These are phyloP conservation scores for Coluber constrictor DNA, from an alignment of 2,797 vertebrate species.

Conservation along the genomic window DNA sequence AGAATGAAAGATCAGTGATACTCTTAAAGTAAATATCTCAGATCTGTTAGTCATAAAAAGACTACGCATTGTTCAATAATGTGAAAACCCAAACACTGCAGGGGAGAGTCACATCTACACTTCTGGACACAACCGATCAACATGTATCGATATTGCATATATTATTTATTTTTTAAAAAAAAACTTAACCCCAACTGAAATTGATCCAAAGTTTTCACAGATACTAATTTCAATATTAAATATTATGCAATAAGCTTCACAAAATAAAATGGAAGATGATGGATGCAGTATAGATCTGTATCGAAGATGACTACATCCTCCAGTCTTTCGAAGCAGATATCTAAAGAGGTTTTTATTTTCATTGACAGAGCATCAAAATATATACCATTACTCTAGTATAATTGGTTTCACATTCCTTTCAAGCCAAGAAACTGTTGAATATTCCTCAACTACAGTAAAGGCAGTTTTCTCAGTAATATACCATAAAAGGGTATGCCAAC, in stretches of 20 bases:
- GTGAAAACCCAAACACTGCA: background rate
- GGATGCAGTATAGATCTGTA: background rate
- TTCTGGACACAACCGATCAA: accelerated
- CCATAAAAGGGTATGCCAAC: background rate
- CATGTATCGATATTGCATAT: background rate
- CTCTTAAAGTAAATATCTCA: constrained; percentile 11
- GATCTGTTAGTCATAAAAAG: constrained; percentile 25
- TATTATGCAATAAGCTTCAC: background rate
- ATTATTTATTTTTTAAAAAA: background rate
- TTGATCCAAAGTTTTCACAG: background rate
- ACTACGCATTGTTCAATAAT: background rate
- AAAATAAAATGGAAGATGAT: background rate
- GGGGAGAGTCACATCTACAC: background rate
- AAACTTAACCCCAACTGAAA: background rate
- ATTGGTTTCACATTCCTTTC: constrained; percentile 8
- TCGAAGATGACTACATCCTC: background rate
- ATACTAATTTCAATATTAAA: background rate
- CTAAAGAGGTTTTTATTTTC: background rate
- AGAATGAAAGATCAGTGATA: background rate
- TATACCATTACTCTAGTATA: background rate
- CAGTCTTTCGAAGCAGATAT: constrained; percentile 1
- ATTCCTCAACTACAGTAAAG: background rate
- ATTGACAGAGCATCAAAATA: background rate
- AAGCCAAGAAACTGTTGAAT: background rate
- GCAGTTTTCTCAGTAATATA: background rate